These are phyloP conservation scores for Ennomos fuscantarius DNA, from an alignment of 2,888 invertebrate species.

Conservation along the genomic window DNA sequence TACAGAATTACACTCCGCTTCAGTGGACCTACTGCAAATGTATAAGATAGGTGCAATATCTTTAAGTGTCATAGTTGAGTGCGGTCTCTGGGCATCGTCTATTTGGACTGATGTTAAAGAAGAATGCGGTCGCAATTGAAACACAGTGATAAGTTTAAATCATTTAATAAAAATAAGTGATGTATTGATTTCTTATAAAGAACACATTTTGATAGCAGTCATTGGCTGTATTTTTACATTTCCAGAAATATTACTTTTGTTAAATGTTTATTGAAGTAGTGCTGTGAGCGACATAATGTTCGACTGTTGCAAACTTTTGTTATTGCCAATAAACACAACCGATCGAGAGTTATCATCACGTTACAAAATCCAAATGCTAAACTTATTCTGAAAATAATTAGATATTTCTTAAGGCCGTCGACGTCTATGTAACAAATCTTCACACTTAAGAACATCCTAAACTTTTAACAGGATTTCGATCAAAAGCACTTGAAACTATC, in stretches of 20 bases:
- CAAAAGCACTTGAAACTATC: conserved; percentile 57
- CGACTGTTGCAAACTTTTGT: conserved; percentile 27
- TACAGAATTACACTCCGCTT: conserved; percentile 54
- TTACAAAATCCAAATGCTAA: conserved; percentile 24
- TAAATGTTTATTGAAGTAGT: conserved; percentile 38
- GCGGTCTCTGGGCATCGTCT: neutral
- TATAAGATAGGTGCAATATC: conserved; percentile 19
- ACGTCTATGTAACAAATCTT: conserved; percentile 54
- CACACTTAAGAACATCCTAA: conserved; percentile 52
- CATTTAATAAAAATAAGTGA: conserved; percentile 84
- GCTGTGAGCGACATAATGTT: conserved; percentile 7
- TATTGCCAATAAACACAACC: conserved; percentile 53
- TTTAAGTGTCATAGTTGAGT: conserved; percentile 12
- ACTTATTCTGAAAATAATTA: conserved; percentile 15
- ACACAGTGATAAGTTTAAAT: conserved; percentile 62
- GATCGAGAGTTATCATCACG: conserved; percentile 32
- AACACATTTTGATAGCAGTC: conserved; percentile 81
- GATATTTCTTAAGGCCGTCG: conserved; percentile 54
- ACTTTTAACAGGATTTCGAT: conserved; percentile 55
- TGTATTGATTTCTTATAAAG: conserved; percentile 78
- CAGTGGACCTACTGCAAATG: conserved; percentile 40
- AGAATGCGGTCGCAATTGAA: conserved; percentile 26
- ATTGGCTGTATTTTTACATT: conserved; percentile 62
- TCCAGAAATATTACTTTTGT: conserved; percentile 38
- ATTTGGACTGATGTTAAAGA: conserved; percentile 6